Conservation (phyloP, 2,113 vertebrate genomes). For the Rhodinocichla rosea region DNA sequence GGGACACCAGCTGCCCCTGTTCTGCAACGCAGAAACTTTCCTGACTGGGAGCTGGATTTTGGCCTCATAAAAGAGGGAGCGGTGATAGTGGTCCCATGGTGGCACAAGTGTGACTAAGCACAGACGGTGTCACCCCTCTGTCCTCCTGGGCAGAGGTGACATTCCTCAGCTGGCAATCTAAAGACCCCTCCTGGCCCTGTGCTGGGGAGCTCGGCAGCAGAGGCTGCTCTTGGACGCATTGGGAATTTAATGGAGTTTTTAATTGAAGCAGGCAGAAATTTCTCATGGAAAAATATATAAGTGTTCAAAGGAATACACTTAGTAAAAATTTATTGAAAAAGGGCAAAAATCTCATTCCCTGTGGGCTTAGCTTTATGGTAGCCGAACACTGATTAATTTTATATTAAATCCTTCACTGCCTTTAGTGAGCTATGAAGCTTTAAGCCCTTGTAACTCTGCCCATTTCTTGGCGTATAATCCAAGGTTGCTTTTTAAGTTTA, state of each 20-base stretch:
- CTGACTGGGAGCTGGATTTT: neutral
- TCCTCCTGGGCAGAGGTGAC: neutral
- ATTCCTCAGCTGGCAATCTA: neutral
- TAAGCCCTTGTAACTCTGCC: neutral
- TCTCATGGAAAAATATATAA: neutral
- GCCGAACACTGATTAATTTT: neutral
- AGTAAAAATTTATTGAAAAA: neutral
- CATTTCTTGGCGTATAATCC: neutral
- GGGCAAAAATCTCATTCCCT: neutral
- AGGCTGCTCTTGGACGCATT: neutral
- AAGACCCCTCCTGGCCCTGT: neutral
- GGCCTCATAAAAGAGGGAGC: neutral
- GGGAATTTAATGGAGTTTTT: neutral
- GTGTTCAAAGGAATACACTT: neutral
- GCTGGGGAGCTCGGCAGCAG: neutral
- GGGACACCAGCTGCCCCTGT: accelerated
- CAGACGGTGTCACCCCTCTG: neutral
- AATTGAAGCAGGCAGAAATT: neutral
- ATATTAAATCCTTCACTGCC: neutral
- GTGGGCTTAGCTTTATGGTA: neutral
- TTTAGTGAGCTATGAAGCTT: neutral
- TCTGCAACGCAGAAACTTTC: neutral
- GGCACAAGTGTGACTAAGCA: neutral
- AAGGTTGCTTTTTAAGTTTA: neutral
- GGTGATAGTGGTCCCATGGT: neutral